Evolutionary conservation across 2,888 invertebrate genomes (phyloP).

Genomic region (Hoplodrina blanda): DNA sequence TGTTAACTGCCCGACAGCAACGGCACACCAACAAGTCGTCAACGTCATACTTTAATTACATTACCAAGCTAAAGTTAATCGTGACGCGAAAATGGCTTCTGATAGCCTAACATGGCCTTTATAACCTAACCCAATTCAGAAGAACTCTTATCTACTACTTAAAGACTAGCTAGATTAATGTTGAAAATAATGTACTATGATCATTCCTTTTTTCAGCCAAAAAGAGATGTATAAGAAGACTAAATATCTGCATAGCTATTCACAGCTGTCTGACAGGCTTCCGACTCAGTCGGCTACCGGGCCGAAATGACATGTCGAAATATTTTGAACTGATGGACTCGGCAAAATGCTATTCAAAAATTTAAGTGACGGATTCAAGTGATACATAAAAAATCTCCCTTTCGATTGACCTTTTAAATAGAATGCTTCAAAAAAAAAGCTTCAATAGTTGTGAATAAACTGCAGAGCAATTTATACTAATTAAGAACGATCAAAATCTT

Average conservation of each 20-base stretch:
- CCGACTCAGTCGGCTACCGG: no score
- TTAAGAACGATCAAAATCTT: no score
- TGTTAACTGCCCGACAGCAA: not conserved
- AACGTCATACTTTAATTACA: not conserved
- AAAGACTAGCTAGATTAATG: conserved; percentile 22
- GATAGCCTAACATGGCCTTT: conserved; percentile 61
- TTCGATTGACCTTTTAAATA: no score
- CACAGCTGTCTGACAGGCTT: not conserved
- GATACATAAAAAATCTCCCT: no score
- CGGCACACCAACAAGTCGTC: not conserved
- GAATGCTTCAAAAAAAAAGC: no score
- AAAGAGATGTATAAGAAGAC: not conserved
- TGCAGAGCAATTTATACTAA: no score
- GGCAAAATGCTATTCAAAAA: not conserved
- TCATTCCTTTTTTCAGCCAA: not conserved
- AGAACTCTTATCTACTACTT: conserved; percentile 38
- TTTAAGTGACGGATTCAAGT: no score
- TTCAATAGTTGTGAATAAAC: no score
- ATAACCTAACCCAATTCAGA: conserved; percentile 55
- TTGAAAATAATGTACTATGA: conserved; percentile 7
- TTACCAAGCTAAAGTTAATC: conserved; percentile 17
- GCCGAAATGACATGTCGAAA: not conserved
- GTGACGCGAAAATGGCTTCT: conserved; percentile 20
- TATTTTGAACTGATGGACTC: not conserved
- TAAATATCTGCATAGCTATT: not conserved